Evolutionary conservation across 2,888 invertebrate species (phyloP).

Genomic region (Dichetophora obliterata): DNA sequence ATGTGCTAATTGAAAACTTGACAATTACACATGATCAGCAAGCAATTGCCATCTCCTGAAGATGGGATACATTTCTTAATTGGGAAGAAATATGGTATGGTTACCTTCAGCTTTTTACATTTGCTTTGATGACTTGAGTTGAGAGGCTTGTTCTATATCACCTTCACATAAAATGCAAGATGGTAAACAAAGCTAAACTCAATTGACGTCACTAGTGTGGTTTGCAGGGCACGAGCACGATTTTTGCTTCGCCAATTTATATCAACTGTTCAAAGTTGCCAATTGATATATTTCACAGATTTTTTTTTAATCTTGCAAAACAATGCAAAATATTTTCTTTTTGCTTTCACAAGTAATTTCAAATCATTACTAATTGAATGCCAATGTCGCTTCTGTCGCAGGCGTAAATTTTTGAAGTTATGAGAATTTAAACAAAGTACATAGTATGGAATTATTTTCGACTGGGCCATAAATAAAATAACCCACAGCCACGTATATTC

Average conservation of each 20-base stretch:
- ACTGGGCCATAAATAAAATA: no score
- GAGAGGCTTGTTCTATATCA: conserved; percentile 5
- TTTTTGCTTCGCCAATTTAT: neutral
- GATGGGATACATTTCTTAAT: neutral
- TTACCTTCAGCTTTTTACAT: neutral
- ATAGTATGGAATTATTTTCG: no score
- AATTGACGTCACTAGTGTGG: conserved; percentile 23
- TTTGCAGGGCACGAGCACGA: neutral
- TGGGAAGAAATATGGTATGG: neutral
- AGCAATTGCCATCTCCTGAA: conserved; percentile 2
- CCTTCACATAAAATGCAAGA: conserved; percentile 3
- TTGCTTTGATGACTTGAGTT: neutral
- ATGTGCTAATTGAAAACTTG: conserved; percentile 1
- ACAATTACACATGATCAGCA: conserved; percentile 17
- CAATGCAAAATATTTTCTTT: neutral
- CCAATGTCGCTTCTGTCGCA: conserved; percentile 50
- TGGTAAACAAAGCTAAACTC: conserved; percentile 6
- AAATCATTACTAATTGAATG: conserved; percentile 51
- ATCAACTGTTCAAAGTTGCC: neutral
- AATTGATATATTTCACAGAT: neutral
- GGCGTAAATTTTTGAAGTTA: conserved; percentile 24
- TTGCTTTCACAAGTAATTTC: conserved; percentile 12
- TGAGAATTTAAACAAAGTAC: neutral
- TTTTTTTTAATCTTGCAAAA: neutral
- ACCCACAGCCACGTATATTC: no score